Evolutionary conservation across 2,113 vertebrate species (phyloP), one percentile per base, ranked within the genome.

Genomic region (Otis tarda): DNA sequence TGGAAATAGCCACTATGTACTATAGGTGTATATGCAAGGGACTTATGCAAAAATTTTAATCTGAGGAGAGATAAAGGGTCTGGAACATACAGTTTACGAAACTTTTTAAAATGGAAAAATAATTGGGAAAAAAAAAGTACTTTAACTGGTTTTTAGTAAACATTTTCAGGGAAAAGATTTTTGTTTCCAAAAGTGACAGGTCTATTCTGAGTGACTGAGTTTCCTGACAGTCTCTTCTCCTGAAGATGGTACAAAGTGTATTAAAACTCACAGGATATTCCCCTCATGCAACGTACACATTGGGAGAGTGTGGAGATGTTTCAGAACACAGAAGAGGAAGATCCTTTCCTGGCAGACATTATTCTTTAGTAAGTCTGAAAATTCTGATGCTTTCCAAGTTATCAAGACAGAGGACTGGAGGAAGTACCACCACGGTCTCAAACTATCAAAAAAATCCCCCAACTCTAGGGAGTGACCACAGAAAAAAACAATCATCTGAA

Each of bases 341-440:
- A 75, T 4, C 1, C 2, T 60, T 81, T 87, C 31, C n/a, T 87
- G 43, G 7, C 22, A 75, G 30, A 60, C 0, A 30, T 35, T 56
- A n/a, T 10, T 28, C 47, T 82, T 75, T n/a, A 49, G 3, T 52
- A 78, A 75, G 7, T 71, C 5, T 88, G 53, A 90, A 73, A 68
- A 85, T 5, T 67, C 24, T 37, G 5, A 16, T 22, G 5, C 4
- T 79, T 84, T 88, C 50, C 27, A 49, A 25, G 15, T 74, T 63
- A 10, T 9, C 12, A 52, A 20, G 23, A 25, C 12, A 25, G 14
- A 3, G 9, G 7, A 6, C 1, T 6, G 2, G 4, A 5, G 3
- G 12, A 22, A 35, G 16, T 73, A 39, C 5, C 20, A 82, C 55
- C 16, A 53, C 35, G 65, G 7, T 30, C 30, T 45, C 15, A 49